Evolutionary conservation across 2,113 vertebrate species (phyloP), one percentile per base, ranked within the genome.

Genomic region (Microcebus griseorufus): DNA sequence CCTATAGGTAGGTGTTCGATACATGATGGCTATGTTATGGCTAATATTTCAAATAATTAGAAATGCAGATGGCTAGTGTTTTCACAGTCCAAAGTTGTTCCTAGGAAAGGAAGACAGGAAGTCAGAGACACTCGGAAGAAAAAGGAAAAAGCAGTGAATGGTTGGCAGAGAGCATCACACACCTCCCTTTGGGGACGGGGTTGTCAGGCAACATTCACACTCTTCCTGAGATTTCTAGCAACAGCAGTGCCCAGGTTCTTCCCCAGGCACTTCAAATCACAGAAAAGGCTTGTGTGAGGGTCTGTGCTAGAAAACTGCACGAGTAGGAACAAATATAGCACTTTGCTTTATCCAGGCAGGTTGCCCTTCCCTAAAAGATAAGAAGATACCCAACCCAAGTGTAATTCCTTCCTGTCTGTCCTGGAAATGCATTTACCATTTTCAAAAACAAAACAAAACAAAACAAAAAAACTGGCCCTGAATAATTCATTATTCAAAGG

Each of bases 401-500:
- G 95, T 90, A 86, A 95, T 95, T 90, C 80, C 92, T 98, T 98
- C 85, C 83, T 96, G 92, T 81, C 45, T 5, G 32, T 96, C 91
- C 91, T 60, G 88, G 93, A 92, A 95, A 97, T 67, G 76, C 88
- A 85, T 89, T 91, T 95, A 95, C 95, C 73, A 76, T 96, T 96
- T 95, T 97, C 94, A 94, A 91, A 96, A 93, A 97, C 76, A 92
- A 96, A 42, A 42, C 42, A 42, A 42, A 42, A 42, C 42, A 42
- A 48, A 48, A 48, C 39, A 2, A 48, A 92, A 88, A 64, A 64
- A n/a, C 62, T 79, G 96, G 93, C 70, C 79, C 70, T 97, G 91
- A 84, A 96, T 98, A 95, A 97, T 98, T 98, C 97, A 98, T 98
- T 97, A 98, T 98, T 97, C 96, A 95, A 93, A 96, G 55, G 97